Conservation (phyloP, 1,140 invertebrate species). For the Lepeophtheirus salmonis region DNA sequence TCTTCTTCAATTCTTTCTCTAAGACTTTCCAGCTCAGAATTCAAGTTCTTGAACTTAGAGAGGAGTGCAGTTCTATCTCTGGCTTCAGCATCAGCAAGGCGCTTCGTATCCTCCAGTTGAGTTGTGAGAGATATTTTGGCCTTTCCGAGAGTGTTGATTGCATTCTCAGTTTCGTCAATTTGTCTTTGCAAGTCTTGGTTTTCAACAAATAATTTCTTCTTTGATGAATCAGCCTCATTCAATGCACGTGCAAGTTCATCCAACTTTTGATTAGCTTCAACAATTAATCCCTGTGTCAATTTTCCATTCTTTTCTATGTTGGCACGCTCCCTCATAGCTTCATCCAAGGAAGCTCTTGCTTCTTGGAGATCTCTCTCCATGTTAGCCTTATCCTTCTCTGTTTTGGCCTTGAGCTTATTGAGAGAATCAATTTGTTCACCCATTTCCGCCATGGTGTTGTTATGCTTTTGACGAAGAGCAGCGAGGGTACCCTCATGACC, state of each 20-base stretch:
- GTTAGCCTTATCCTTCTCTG: conserved; percentile 44
- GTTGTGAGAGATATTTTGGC: conserved; percentile 32
- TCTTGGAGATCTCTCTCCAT: conserved; percentile 85
- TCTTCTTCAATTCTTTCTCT: conserved; percentile 63
- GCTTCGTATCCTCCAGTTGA: conserved; percentile 38
- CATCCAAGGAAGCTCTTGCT: conserved; percentile 67
- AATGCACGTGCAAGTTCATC: conserved; percentile 86
- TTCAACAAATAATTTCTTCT: conserved; percentile 91
- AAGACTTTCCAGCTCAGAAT: conserved; percentile 81
- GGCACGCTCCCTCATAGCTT: conserved; percentile 54
- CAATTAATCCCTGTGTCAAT: conserved; percentile 28
- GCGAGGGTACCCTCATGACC: conserved; percentile 90
- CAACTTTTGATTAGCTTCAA: conserved; percentile 81
- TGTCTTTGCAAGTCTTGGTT: conserved; percentile 41
- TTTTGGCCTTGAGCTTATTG: conserved; percentile 84
- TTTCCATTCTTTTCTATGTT: conserved; percentile 35
- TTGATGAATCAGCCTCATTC: conserved; percentile 83
- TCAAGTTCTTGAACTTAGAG: conserved; percentile 90
- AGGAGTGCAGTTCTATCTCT: conserved; percentile 48
- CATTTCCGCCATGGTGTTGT: conserved; percentile 93
- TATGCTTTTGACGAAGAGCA: conserved; percentile 95
- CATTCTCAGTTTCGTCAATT: conserved; percentile 32
- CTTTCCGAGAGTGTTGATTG: conserved; percentile 33
- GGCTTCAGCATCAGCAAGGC: conserved; percentile 36
- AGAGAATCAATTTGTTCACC: conserved; percentile 97